Conservation (phyloP, 1,140 invertebrate species). For the Habropoda laboriosa region DNA sequence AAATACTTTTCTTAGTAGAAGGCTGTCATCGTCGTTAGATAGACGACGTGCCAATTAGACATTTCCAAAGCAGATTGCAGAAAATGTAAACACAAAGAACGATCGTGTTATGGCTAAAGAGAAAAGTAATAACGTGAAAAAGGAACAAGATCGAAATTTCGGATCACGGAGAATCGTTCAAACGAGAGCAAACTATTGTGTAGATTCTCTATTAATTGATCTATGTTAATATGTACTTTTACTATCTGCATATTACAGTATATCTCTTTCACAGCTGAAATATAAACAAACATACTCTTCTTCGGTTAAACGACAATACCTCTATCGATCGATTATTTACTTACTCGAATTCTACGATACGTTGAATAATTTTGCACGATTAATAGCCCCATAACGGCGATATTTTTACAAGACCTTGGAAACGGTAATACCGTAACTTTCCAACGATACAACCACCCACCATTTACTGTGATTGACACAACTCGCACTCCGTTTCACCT, state of each 20-base stretch:
- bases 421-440: not conserved
- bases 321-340: not conserved
- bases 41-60: too few relatives aligned
- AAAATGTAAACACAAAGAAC: not conserved
- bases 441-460: conserved; percentile 1
- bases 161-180: too few relatives aligned
- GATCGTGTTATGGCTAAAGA: not conserved
- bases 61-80: not conserved
- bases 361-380: not conserved
- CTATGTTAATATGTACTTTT: not conserved
- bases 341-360: conserved; percentile 19
- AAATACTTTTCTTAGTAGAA: too few relatives aligned
- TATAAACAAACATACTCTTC: not conserved
- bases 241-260: not conserved
- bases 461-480: not conserved
- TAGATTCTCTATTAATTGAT: too few relatives aligned
- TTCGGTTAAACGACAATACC: not conserved
- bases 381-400: conserved; percentile 29
- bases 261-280: not conserved
- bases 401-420: not conserved
- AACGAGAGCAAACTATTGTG: too few relatives aligned
- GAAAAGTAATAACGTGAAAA: not conserved
- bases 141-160: not conserved
- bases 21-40: too few relatives aligned
- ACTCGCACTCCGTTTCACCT: not conserved